Conservation (phyloP, 2,888 invertebrate genomes). For the Apamea crenata region DNA sequence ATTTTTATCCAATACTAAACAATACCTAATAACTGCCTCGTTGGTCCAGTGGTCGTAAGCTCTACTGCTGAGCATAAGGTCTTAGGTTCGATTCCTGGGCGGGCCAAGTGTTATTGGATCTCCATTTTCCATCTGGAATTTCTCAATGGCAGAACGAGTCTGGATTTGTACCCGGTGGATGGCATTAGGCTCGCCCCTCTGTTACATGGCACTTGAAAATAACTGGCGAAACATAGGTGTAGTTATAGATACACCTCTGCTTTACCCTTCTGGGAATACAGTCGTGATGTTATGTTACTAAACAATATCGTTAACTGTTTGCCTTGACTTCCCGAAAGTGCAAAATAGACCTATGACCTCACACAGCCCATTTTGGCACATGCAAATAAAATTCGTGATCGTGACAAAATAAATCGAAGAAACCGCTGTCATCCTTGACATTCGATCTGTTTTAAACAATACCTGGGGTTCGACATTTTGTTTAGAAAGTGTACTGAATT, state of each 20-base stretch:
- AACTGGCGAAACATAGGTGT: background rate
- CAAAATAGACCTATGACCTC: conserved; percentile 76
- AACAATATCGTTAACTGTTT: conserved; percentile 62
- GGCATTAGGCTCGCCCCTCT: background rate
- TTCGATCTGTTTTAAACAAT: conserved; percentile 83
- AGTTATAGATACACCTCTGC: background rate
- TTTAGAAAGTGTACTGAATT: conserved; percentile 76
- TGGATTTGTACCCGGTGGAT: background rate
- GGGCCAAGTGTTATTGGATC: background rate
- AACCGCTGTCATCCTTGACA: conserved; percentile 85
- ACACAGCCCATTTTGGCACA: conserved; percentile 73
- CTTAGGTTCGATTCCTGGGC: background rate
- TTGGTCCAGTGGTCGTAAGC: background rate
- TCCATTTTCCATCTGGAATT: background rate
- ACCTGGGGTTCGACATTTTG: conserved; percentile 74
- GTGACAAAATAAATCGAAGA: conserved; percentile 85
- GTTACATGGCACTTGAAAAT: background rate
- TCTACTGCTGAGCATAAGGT: background rate
- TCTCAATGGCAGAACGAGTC: background rate
- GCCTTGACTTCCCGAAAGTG: conserved; percentile 77
- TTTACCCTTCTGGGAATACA: background rate
- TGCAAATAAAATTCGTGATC: conserved; percentile 79
- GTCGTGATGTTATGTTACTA: conserved; percentile 12
- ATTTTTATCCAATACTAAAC: conserved; percentile 62
- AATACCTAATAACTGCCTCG: conserved; percentile 26